Evolutionary conservation across 2,797 vertebrate species (phyloP).

Genomic region (Sciaenops ocellatus): DNA sequence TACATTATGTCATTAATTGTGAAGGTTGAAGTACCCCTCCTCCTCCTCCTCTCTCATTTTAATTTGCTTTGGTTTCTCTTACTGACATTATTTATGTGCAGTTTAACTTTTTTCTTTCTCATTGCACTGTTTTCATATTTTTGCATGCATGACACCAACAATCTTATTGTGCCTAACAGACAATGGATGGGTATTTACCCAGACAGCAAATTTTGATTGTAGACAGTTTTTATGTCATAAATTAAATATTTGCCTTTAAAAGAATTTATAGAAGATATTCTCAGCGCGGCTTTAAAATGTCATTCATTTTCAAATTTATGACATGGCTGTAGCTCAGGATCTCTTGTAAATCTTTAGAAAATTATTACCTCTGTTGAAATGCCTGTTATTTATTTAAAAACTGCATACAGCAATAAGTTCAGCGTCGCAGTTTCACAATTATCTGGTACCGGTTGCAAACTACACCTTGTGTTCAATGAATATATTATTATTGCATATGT

Average conservation of each 20-base stretch:
- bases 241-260: slow-evolving; percentile 3
- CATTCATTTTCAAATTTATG: not conserved
- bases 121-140: slow-evolving; percentile 44
- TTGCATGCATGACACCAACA: slow-evolving; percentile 51
- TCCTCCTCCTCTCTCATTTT: slow-evolving; percentile 16
- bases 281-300: not conserved
- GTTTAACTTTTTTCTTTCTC: slow-evolving; percentile 26
- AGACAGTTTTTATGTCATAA: not conserved
- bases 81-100: slow-evolving; percentile 36
- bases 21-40: slow-evolving; percentile 25
- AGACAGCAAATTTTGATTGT: not conserved
- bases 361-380: not conserved
- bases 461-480: not conserved
- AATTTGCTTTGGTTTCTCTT: slow-evolving; percentile 42
- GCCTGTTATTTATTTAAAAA: not conserved
- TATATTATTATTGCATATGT: not conserved
- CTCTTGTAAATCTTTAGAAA: not conserved
- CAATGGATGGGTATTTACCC: slow-evolving; percentile 4
- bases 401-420: not conserved
- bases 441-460: not conserved
- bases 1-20: slow-evolving; percentile 45
- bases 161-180: not conserved
- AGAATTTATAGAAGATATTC: not conserved
- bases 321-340: not conserved
- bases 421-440: not conserved